Evolutionary conservation across 2,888 invertebrate species (phyloP).

Genomic region (Sinelater perroti): DNA sequence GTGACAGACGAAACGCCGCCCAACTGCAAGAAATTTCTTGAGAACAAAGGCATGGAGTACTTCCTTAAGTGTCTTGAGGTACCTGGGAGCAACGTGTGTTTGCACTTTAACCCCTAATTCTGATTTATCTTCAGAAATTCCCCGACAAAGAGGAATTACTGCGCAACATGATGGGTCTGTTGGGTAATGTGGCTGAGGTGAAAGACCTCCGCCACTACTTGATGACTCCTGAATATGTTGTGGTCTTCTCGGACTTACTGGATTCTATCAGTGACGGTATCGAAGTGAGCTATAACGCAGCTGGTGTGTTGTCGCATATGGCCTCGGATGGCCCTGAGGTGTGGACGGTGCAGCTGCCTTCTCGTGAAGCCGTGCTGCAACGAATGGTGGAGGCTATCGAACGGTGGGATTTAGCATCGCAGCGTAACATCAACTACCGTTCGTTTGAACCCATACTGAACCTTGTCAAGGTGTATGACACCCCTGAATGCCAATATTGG

Average conservation of each 20-base stretch:
- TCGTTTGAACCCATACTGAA: constrained; percentile 94
- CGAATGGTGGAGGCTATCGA: constrained; percentile 84
- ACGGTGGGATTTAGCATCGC: constrained; percentile 86
- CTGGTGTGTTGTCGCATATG: constrained; percentile 94
- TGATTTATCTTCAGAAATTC: constrained; percentile 72
- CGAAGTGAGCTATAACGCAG: constrained; percentile 96
- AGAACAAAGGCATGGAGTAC: constrained; percentile 87
- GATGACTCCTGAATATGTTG: constrained; percentile 85
- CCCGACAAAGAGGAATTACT: constrained; percentile 89
- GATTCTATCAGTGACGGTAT: constrained; percentile 91
- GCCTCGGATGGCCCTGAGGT: constrained; percentile 87
- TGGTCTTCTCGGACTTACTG: constrained; percentile 86
- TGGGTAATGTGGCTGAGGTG: constrained; percentile 97
- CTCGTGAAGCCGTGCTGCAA: constrained; percentile 74
- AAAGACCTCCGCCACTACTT: constrained; percentile 79
- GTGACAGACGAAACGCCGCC: constrained; percentile 94
- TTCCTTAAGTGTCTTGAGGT: constrained; percentile 90
- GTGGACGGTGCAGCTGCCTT: constrained; percentile 81
- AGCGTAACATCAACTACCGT: constrained; percentile 95
- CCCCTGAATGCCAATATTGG: constrained; percentile 95
- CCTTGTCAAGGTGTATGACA: constrained; percentile 82
- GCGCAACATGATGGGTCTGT: constrained; percentile 97
- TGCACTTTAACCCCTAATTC: no score
- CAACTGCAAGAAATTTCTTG: constrained; percentile 91
- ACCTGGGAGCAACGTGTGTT: constrained; percentile 48